A percentile compares a stretch with the other conserved stretches of the same genome.
Evolutionary conservation across 2,113 vertebrate species (phyloP).

Genomic region (Pachycephala philippinensis): DNA sequence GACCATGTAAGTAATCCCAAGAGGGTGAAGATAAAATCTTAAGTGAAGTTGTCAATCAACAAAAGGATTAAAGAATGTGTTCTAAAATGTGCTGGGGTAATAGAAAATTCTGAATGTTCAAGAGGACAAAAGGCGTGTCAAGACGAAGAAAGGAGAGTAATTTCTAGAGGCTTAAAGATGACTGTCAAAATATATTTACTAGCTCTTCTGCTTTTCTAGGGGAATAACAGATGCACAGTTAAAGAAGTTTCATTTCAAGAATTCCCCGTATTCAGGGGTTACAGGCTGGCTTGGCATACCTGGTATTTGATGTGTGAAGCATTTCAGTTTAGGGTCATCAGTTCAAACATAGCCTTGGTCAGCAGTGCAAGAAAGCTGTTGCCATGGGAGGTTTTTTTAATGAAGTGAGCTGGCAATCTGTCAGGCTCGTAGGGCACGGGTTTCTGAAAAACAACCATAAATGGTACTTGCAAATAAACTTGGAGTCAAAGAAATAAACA

Average conservation of each 20-base stretch:
- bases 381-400: not conserved
- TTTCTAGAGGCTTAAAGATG: not conserved
- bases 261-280: not conserved
- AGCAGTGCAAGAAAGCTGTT: not conserved
- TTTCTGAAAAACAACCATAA: constrained; percentile 10
- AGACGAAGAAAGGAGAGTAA: not conserved
- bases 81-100: not conserved
- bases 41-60: not conserved
- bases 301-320: not conserved
- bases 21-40: not conserved
- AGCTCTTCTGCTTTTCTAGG: not conserved
- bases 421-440: not conserved
- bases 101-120: not conserved
- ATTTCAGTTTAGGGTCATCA: not conserved
- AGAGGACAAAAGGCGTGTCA: not conserved
- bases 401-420: constrained; percentile 10
- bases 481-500: not conserved
- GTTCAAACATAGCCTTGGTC: not conserved
- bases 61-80: not conserved
- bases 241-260: not conserved
- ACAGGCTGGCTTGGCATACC: not conserved
- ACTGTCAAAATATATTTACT: not conserved
- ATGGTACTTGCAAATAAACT: not conserved
- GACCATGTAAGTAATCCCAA: not conserved
- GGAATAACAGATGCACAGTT: not conserved